Evolutionary conservation across 2,888 invertebrate genomes (phyloP).

Genomic region (Petrolisthes manimaculis): DNA sequence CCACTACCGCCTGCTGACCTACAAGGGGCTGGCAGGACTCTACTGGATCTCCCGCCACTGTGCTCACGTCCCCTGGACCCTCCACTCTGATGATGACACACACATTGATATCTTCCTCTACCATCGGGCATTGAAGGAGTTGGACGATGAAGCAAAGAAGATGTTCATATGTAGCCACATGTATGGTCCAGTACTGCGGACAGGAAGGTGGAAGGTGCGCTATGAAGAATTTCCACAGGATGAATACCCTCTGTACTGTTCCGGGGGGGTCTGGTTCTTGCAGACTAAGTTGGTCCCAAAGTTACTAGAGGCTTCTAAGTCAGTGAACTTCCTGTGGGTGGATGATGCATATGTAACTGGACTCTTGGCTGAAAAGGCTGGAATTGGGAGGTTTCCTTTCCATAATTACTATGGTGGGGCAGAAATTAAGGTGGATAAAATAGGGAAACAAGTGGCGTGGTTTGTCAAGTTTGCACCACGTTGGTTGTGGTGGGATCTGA

Average conservation of each 20-base stretch:
- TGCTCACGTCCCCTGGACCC: slow-evolving; percentile 56
- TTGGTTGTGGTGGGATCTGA: slow-evolving; percentile 16
- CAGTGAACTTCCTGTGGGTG: slow-evolving; percentile 72
- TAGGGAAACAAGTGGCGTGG: slow-evolving; percentile 35
- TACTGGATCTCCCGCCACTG: slow-evolving; percentile 66
- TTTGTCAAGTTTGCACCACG: slow-evolving; percentile 18
- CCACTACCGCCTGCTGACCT: slow-evolving; percentile 67
- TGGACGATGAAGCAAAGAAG: slow-evolving; percentile 6
- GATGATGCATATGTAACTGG: slow-evolving; percentile 73
- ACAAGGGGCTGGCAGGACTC: slow-evolving; percentile 67
- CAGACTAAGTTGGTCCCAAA: slow-evolving; percentile 67
- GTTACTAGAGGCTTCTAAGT: slow-evolving; percentile 69
- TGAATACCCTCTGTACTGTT: slow-evolving; percentile 68
- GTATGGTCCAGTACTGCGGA: slow-evolving; percentile 66
- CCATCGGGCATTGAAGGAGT: not conserved
- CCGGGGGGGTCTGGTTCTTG: slow-evolving; percentile 68
- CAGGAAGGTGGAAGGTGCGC: slow-evolving; percentile 68
- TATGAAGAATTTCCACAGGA: slow-evolving; percentile 67
- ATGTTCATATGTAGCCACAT: slow-evolving; percentile 44
- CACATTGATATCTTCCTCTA: slow-evolving; percentile 65
- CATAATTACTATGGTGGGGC: slow-evolving; percentile 32
- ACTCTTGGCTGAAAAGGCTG: slow-evolving; percentile 65
- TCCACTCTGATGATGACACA: slow-evolving; percentile 67
- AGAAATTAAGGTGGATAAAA: not conserved
- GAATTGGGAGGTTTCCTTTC: slow-evolving; percentile 18